Conservation (phyloP, 1,140 invertebrate genomes). For the Triops cancriformis region DNA sequence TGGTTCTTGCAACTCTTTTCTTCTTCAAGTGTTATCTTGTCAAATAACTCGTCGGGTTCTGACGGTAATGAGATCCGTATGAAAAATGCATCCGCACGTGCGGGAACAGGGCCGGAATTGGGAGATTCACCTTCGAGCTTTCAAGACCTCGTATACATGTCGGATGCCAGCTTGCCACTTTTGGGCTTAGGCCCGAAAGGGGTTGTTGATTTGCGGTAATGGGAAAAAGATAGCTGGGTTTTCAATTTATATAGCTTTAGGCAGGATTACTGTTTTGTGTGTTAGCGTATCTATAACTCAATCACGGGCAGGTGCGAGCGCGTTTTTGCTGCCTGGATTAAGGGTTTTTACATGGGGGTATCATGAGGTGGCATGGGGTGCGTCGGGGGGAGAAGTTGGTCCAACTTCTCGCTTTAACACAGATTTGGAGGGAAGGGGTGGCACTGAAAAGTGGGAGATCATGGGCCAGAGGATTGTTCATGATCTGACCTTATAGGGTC, state of each 20-base stretch:
- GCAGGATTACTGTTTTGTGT: not conserved
- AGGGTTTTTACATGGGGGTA: not conserved
- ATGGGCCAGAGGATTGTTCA: not conserved
- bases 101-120: not conserved
- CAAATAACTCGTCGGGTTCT: conserved; percentile 2
- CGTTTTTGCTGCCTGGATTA: not conserved
- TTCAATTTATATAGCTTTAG: not conserved
- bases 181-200: too few relatives aligned
- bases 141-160: not conserved
- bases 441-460: not conserved
- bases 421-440: not conserved
- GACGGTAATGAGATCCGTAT: not conserved
- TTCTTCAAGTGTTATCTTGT: conserved; percentile 11
- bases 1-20: not conserved
- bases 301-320: not conserved
- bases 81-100: conserved; percentile 5
- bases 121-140: not conserved
- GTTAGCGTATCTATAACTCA: not conserved
- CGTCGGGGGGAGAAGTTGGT: not conserved
- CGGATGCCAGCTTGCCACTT: too few relatives aligned
- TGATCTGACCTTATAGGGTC: conserved; percentile 8
- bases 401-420: not conserved
- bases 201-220: not conserved
- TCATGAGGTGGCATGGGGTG: not conserved
- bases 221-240: not conserved